Conservation (phyloP, 2,113 vertebrate species). For the Limanda limanda region DNA sequence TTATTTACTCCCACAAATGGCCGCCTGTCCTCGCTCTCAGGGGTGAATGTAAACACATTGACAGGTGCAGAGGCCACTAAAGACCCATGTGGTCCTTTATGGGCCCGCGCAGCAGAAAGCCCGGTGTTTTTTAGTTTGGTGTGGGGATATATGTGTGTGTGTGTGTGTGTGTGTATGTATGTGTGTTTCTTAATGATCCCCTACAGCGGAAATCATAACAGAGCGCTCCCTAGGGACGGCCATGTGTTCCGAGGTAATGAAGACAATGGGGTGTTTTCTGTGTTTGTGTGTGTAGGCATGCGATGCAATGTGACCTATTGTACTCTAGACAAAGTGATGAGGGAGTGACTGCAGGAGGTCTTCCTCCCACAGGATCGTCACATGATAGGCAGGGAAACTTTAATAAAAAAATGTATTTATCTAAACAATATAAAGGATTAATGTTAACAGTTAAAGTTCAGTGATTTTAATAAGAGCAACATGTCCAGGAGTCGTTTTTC, state of each 20-base stretch:
- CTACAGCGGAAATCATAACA: conserved; percentile 66
- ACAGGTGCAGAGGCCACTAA: conserved; percentile 74
- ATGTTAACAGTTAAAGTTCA: background rate
- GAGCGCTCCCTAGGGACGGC: conserved; percentile 38
- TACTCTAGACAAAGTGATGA: conserved; percentile 59
- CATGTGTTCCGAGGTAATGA: conserved; percentile 64
- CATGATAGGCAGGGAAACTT: conserved; percentile 9
- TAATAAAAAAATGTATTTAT: background rate
- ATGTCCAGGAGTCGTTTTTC: background rate
- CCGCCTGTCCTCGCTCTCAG: conserved; percentile 31
- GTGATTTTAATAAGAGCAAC: background rate
- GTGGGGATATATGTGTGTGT: conserved; percentile 5
- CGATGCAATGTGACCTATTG: conserved; percentile 65
- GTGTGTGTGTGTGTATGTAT: conserved; percentile 1
- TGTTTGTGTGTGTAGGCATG: conserved; percentile 61
- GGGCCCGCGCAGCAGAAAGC: conserved; percentile 36
- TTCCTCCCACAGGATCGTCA: conserved; percentile 27
- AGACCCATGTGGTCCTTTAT: conserved; percentile 60
- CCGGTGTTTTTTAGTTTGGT: conserved; percentile 15
- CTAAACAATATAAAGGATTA: conserved; percentile 9
- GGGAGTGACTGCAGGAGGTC: conserved; percentile 38
- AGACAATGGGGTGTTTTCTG: conserved; percentile 58
- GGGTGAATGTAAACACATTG: conserved; percentile 66
- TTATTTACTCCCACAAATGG: conserved; percentile 47
- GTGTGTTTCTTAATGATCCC: conserved; percentile 51